These are phyloP conservation scores for Procambarus clarkii DNA, from an alignment of 1,140 invertebrate species.

Conservation along the genomic window DNA sequence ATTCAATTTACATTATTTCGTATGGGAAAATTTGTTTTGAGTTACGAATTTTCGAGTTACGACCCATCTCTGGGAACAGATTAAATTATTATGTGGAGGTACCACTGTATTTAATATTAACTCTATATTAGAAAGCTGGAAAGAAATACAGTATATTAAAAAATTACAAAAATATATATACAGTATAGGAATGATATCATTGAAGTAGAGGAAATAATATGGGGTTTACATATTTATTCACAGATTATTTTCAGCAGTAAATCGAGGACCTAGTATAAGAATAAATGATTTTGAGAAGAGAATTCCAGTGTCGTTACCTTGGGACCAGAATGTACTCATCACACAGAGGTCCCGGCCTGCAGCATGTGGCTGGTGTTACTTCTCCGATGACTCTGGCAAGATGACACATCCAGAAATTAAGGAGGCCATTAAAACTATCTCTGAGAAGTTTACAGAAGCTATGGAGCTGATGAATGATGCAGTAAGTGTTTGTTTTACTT, in stretches of 20 bases:
- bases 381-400: background rate
- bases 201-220: no score
- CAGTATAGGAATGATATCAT: no score
- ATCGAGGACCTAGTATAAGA: background rate
- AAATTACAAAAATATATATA: no score
- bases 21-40: no score
- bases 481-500: slow-evolving; percentile 16
- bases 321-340: no score
- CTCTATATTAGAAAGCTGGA: no score
- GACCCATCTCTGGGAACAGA: no score
- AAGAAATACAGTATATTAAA: no score
- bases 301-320: background rate
- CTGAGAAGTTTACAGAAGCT: slow-evolving; percentile 43
- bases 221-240: background rate
- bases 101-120: no score
- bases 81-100: no score
- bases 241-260: background rate
- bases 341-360: background rate
- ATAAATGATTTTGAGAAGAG: background rate
- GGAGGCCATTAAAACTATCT: slow-evolving; percentile 30
- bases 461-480: slow-evolving; percentile 58
- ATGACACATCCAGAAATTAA: slow-evolving; percentile 22
- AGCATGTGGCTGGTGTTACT: background rate
- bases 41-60: no score
- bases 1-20: no score